Evolutionary conservation across 2,113 vertebrate species (phyloP), one percentile per base, ranked within the genome.

Genomic region (Cettia cetti): DNA sequence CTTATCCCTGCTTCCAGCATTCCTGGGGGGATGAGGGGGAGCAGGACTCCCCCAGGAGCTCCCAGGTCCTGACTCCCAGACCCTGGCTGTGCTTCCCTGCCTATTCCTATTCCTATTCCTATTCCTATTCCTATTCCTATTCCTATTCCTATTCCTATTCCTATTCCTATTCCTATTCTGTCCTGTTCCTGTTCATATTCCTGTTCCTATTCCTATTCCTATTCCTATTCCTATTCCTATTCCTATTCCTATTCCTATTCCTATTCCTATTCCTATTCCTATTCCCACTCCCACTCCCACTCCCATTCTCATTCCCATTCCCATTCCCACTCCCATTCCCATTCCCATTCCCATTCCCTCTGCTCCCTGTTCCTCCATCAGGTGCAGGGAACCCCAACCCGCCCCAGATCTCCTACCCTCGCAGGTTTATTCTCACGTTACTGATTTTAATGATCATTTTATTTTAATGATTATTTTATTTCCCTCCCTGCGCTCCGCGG

Each of bases 31-130:
- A 44, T 37, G 33, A 60, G 81, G 69, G 74, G 18, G 6, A 27
- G 4, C 21, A 15, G 83, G 27, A n/a, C 18, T 10, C 52, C 39
- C 50, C 92, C 5, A 2, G 94, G 31, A 7, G 45, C 93, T 95
- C 96, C 98, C 92, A 61, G 91, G 94, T 98, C 97, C 96, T 98
- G 95, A 39, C 94, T 95, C 97, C 93, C 69, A 87, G 97, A 97
- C 88, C 75, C 59, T 31, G 57, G 61, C 95, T 96, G 91, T 96
- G 94, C 11, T 21, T 15, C 15, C 39, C 4, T 40, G 10, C 39
- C 39, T 13, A 26, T 18, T 13, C 16, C 59, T 7, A 6, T 61
- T 37, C 15, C 23, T 24, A 21, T 20, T 20, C 26, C 26, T 16
- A 30, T 8, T 26, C 93, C 97, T 97, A 16, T 39, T 60, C 28